Evolutionary conservation across 1,140 invertebrate genomes (phyloP).

Genomic region (Charaxes varanes): DNA sequence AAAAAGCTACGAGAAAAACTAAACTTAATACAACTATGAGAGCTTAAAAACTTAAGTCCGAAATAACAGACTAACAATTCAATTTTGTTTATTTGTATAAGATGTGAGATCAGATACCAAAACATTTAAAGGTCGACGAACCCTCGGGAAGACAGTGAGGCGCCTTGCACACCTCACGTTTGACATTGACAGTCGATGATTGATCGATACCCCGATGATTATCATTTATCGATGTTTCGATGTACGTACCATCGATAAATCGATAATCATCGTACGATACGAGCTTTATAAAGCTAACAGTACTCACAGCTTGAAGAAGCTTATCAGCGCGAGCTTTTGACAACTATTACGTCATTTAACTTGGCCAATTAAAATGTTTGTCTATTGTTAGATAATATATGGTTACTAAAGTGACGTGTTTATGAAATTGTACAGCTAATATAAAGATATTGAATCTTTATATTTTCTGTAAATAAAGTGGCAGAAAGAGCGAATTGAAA

Average conservation of each 20-base stretch:
- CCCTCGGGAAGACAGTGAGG: slow-evolving; percentile 25
- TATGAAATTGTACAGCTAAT: neutral
- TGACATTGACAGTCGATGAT: slow-evolving; percentile 24
- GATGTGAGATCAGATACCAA: too few species aligned
- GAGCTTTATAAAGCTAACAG: neutral
- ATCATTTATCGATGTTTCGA: slow-evolving; percentile 7
- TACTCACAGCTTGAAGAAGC: neutral
- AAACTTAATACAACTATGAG: too few species aligned
- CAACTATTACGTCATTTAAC: neutral
- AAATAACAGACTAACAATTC: too few species aligned
- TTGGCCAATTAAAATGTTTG: slow-evolving; percentile 10
- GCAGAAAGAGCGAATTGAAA: too few species aligned
- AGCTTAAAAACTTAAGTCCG: too few species aligned
- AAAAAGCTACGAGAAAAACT: too few species aligned
- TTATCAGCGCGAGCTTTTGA: neutral
- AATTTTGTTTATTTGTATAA: too few species aligned
- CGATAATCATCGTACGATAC: neutral
- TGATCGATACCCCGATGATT: slow-evolving; percentile 27
- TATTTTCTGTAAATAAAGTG: too few species aligned
- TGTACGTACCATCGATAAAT: slow-evolving; percentile 5
- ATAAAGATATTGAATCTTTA: too few species aligned
- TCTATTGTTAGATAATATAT: neutral
- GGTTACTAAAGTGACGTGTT: neutral
- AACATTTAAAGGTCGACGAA: slow-evolving; percentile 22
- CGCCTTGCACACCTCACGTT: slow-evolving; percentile 21